Evolutionary conservation across 2,113 vertebrate species (phyloP).

Genomic region (Dolichallabes microphthalmus): DNA sequence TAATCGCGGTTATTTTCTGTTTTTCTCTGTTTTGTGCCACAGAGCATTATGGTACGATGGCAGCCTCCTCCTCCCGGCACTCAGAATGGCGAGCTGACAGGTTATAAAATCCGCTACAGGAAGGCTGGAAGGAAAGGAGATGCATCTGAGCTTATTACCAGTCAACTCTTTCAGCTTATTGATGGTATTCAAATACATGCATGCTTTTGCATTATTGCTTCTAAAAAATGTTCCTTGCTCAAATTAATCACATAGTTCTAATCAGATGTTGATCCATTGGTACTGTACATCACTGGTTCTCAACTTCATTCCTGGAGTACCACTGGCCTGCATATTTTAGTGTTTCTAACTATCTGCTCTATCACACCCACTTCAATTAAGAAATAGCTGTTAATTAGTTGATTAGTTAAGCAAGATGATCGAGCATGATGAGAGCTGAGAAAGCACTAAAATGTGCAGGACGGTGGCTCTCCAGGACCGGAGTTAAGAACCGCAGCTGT

Average conservation of each 20-base stretch:
- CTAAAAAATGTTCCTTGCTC: not conserved
- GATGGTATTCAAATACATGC: conserved; percentile 62
- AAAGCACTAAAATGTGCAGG: too few relatives aligned
- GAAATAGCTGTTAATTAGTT: too few relatives aligned
- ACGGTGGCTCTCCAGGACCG: too few relatives aligned
- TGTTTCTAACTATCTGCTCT: too few relatives aligned
- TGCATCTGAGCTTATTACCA: conserved; percentile 81
- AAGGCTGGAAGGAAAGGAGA: conserved; percentile 91
- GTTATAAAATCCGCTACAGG: conserved; percentile 92
- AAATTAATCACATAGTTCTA: not conserved
- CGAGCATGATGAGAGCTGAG: too few relatives aligned
- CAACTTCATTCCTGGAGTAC: too few relatives aligned
- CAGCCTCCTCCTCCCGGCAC: conserved; percentile 82
- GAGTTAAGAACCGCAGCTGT: too few relatives aligned
- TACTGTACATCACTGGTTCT: too few relatives aligned
- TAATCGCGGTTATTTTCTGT: not conserved
- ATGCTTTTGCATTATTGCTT: not conserved
- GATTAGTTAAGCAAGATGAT: too few relatives aligned
- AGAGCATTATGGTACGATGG: conserved; percentile 95
- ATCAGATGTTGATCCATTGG: not conserved
- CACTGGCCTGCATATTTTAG: too few relatives aligned
- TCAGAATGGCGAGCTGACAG: conserved; percentile 88
- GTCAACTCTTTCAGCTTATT: conserved; percentile 84
- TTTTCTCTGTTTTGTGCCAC: conserved; percentile 21
- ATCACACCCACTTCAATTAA: too few relatives aligned